phyloP scores from a whole-genome alignment of 2,797 vertebrate species.

The Microcaecilia unicolor region DNA sequence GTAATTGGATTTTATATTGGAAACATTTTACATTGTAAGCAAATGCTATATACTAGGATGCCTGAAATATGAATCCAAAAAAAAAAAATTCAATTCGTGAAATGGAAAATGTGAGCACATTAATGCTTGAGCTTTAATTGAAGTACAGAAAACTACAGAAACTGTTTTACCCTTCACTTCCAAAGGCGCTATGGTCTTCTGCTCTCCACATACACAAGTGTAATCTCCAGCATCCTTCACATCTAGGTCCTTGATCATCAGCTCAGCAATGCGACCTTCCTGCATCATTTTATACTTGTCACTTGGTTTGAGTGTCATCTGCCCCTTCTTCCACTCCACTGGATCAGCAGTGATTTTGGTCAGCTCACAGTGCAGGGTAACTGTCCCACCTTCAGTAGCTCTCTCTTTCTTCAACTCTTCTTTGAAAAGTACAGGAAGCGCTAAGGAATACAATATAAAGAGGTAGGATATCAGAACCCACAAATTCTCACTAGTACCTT shows the following conservation, averaged over 20 bases:
- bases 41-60: too few relatives aligned
- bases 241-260: slow-evolving; percentile 54
- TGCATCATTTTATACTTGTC: slow-evolving; percentile 42
- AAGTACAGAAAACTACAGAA: too few relatives aligned
- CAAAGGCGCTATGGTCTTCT: slow-evolving; percentile 46
- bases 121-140: too few relatives aligned
- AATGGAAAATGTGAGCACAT: too few relatives aligned
- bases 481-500: too few relatives aligned
- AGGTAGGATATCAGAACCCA: too few relatives aligned
- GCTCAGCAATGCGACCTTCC: slow-evolving; percentile 37
- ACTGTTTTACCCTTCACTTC: slow-evolving; percentile 55
- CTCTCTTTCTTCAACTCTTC: slow-evolving; percentile 28
- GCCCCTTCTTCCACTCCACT: slow-evolving; percentile 56
- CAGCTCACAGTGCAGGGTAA: slow-evolving; percentile 44
- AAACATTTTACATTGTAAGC: too few relatives aligned
- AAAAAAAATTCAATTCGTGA: too few relatives aligned
- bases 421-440: slow-evolving; percentile 53
- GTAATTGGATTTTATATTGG: too few relatives aligned
- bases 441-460: slow-evolving; percentile 36
- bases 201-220: slow-evolving; percentile 51
- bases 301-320: slow-evolving; percentile 26
- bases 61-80: too few relatives aligned
- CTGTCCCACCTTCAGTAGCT: slow-evolving; percentile 24
- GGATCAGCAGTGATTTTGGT: slow-evolving; percentile 29
- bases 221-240: slow-evolving; percentile 62